Evolutionary conservation across 2,888 invertebrate species (phyloP).

Genomic region (Ophion obscuratus): DNA sequence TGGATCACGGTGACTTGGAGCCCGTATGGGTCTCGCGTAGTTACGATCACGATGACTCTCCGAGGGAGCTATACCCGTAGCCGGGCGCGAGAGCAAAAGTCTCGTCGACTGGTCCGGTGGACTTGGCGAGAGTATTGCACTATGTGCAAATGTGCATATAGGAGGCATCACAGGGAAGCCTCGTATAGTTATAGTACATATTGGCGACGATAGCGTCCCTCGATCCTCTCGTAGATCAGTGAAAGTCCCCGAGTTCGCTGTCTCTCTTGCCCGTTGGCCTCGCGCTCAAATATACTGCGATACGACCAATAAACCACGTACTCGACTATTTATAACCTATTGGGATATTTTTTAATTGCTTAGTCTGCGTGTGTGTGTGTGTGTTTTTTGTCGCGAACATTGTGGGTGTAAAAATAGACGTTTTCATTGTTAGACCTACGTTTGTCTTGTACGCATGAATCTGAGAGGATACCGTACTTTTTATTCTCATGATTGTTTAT

Average conservation of each 20-base stretch:
- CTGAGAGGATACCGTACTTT: conserved; percentile 43
- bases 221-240: conserved; percentile 79
- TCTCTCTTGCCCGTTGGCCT: conserved; percentile 62
- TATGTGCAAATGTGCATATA: conserved; percentile 22
- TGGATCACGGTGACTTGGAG: conserved; percentile 48
- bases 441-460: conserved; percentile 22
- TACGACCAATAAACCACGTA: conserved; percentile 54
- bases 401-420: conserved; percentile 41
- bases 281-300: conserved; percentile 63
- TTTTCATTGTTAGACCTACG: conserved; percentile 56
- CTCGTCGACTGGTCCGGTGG: conserved; percentile 34
- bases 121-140: conserved; percentile 16
- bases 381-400: conserved; percentile 31
- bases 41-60: conserved; percentile 48
- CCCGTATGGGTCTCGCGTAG: conserved; percentile 3
- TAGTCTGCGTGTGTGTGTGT: conserved; percentile 25
- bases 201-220: conserved; percentile 57
- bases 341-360: conserved; percentile 39
- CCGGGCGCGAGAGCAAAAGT: conserved; percentile 9
- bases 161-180: conserved; percentile 42
- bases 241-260: conserved; percentile 73
- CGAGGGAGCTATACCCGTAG: background rate
- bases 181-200: conserved; percentile 12
- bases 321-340: conserved; percentile 57
- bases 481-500: background rate